phyloP scores from a whole-genome alignment of 2,797 vertebrate species.

The Amblyraja radiata region DNA sequence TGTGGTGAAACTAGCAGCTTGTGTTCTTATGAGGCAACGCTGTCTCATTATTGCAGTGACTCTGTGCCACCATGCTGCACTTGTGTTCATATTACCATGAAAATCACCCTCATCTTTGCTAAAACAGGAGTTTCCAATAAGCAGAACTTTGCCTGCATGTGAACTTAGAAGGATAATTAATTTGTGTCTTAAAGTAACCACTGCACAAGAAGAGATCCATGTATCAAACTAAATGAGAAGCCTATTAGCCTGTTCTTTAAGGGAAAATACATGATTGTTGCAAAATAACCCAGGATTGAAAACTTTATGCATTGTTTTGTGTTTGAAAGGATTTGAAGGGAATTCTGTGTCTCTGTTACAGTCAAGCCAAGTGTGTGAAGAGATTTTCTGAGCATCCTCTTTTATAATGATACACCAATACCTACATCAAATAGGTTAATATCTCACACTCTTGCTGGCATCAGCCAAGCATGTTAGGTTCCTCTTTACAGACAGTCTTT shows the following conservation, averaged over 20 bases:
- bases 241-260: neutral
- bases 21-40: too few relatives aligned
- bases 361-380: neutral
- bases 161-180: constrained; percentile 7
- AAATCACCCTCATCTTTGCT: neutral
- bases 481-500: neutral
- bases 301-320: neutral
- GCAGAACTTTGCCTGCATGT: neutral
- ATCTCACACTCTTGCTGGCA: neutral
- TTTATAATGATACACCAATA: neutral
- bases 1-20: too few relatives aligned
- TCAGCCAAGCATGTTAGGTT: neutral
- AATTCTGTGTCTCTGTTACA: neutral
- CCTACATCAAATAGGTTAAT: neutral
- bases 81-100: neutral
- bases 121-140: too few relatives aligned
- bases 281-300: neutral
- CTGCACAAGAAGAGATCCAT: neutral
- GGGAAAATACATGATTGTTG: neutral
- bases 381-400: neutral
- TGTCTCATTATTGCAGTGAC: too few relatives aligned
- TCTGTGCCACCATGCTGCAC: too few relatives aligned
- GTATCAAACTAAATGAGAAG: neutral
- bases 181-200: neutral
- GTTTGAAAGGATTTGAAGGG: neutral